Conservation (phyloP, 2,888 invertebrate genomes). For the Agrotis segetum region DNA sequence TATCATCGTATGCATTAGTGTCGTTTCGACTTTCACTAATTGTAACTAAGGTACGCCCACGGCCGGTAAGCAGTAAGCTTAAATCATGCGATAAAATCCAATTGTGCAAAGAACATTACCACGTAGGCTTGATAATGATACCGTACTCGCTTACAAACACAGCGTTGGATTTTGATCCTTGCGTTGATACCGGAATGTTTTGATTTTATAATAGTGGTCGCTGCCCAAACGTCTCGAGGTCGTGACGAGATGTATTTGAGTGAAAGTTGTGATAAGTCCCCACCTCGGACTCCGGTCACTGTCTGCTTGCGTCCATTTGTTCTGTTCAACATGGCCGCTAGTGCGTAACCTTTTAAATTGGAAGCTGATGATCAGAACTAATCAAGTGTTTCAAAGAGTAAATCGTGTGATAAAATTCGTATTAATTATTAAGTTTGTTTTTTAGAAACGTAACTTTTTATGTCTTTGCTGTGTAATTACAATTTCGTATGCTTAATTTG, state of each 20-base stretch:
- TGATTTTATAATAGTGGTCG: slow-evolving; percentile 42
- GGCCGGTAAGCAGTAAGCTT: slow-evolving; percentile 34
- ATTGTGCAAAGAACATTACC: slow-evolving; percentile 63
- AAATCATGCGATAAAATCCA: slow-evolving; percentile 61
- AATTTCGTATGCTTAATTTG: slow-evolving; percentile 35
- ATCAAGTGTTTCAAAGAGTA: slow-evolving; percentile 48
- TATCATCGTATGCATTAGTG: slow-evolving; percentile 50
- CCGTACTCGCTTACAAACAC: slow-evolving; percentile 37
- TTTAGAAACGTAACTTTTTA: slow-evolving; percentile 25
- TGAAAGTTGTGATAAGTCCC: slow-evolving; percentile 74
- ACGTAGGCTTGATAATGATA: slow-evolving; percentile 48
- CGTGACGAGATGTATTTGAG: slow-evolving; percentile 73
- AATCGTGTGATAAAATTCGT: slow-evolving; percentile 38
- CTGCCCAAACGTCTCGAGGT: slow-evolving; percentile 70
- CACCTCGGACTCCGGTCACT: slow-evolving; percentile 46
- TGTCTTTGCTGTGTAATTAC: slow-evolving; percentile 2
- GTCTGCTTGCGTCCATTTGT: slow-evolving; percentile 51
- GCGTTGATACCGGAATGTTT: slow-evolving; percentile 47
- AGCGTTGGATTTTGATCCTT: slow-evolving; percentile 64
- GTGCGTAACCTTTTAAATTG: slow-evolving; percentile 64
- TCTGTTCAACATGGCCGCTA: slow-evolving; percentile 63
- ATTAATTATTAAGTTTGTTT: slow-evolving; percentile 8
- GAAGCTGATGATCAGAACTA: slow-evolving; percentile 41
- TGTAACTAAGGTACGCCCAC: slow-evolving; percentile 54
- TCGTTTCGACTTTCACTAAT: slow-evolving; percentile 65